These are phyloP conservation scores for Lasiommata megera DNA, from an alignment of 2,888 invertebrate species.

Conservation along the genomic window DNA sequence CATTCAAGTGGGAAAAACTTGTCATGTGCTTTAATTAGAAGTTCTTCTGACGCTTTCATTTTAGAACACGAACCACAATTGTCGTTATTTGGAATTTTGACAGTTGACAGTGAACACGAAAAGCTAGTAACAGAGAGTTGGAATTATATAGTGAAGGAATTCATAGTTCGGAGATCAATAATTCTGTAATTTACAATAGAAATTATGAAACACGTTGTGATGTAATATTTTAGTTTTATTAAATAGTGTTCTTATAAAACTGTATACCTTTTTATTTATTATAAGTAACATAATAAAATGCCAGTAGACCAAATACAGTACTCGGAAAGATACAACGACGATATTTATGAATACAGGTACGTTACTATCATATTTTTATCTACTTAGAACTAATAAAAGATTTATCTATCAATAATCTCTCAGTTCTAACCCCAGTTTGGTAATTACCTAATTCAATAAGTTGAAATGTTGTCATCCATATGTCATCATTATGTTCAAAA, in stretches of 20 bases:
- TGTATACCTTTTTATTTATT: background rate
- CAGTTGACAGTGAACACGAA: background rate
- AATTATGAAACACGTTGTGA: background rate
- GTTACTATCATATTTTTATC: conserved; percentile 26
- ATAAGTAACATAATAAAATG: conserved; percentile 63
- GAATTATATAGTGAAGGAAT: too few species aligned
- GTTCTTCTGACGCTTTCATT: too few species aligned
- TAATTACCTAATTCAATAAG: background rate
- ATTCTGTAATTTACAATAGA: background rate
- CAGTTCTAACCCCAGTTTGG: background rate
- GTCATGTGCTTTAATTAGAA: too few species aligned
- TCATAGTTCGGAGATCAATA: background rate
- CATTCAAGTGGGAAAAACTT: too few species aligned
- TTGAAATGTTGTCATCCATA: background rate
- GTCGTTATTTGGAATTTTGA: background rate
- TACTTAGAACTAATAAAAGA: too few species aligned
- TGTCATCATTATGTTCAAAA: background rate
- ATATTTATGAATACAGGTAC: conserved; percentile 93
- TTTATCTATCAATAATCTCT: too few species aligned
- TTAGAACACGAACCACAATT: background rate
- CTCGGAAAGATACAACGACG: conserved; percentile 94
- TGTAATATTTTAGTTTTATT: background rate
- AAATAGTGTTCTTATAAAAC: too few species aligned
- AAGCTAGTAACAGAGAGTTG: background rate
- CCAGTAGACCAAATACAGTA: conserved; percentile 93